A percentile compares a stretch with the other conserved stretches of the same genome.
Conservation (phyloP, 92 coral and sea anemone species). For the Palythoa heliodiscus region DNA sequence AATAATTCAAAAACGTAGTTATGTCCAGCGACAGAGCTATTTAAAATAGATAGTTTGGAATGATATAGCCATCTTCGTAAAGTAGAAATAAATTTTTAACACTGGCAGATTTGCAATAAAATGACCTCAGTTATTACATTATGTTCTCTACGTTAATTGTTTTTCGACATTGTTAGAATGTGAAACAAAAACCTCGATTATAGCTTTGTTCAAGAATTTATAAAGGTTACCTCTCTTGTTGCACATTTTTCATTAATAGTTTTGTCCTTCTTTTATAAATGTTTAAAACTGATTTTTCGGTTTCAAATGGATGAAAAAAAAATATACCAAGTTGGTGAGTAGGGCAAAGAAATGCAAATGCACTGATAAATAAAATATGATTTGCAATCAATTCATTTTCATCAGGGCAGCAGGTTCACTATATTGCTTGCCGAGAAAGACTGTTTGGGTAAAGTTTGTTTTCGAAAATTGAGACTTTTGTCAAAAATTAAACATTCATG, state of each 20-base stretch:
- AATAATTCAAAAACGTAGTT: too few species aligned
- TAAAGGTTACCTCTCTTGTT: neutral
- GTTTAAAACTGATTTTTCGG: neutral
- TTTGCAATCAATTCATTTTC: neutral
- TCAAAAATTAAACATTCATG: neutral
- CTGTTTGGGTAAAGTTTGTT: neutral
- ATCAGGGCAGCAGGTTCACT: neutral
- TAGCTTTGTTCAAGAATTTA: neutral
- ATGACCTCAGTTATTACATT: neutral
- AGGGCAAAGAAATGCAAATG: conserved; percentile 13
- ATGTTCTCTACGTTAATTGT: neutral
- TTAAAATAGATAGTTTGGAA: too few species aligned
- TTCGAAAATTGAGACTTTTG: neutral
- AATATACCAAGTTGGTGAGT: neutral
- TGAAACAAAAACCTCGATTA: neutral
- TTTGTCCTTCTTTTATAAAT: neutral
- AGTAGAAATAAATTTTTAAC: neutral
- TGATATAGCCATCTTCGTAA: too few species aligned
- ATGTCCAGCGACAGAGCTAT: too few species aligned
- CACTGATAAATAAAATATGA: conserved; percentile 8
- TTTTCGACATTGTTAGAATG: neutral
- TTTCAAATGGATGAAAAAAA: neutral
- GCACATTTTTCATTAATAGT: neutral
- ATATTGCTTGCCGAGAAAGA: neutral
- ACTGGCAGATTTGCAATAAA: neutral